Evolutionary conservation across 2,888 invertebrate genomes (phyloP).

Genomic region (Ormyrus nitidulus): DNA sequence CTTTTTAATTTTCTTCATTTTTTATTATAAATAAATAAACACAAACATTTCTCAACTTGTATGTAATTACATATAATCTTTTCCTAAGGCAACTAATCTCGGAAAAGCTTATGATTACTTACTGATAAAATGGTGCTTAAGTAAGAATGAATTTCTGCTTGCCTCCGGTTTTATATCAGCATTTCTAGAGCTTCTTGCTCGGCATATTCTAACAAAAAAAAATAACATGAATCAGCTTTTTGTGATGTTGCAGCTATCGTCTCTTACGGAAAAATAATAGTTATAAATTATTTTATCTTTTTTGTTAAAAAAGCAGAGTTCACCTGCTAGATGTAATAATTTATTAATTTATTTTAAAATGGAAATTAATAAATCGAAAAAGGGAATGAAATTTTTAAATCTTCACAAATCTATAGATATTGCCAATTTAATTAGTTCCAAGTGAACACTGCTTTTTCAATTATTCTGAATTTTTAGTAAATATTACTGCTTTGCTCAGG

Average conservation of each 20-base stretch:
- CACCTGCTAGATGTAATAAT: constrained; percentile 12
- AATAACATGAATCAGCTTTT: constrained; percentile 61
- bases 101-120: constrained; percentile 53
- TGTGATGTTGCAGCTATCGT: constrained; percentile 60
- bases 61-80: constrained; percentile 37
- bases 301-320: constrained; percentile 44
- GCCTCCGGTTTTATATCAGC: constrained; percentile 53
- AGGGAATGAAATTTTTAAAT: background rate
- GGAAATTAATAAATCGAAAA: no score
- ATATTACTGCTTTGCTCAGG: constrained; percentile 68
- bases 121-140: constrained; percentile 61
- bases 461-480: constrained; percentile 63
- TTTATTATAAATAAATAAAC: background rate
- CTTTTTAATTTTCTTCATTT: background rate
- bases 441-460: constrained; percentile 50
- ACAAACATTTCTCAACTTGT: background rate
- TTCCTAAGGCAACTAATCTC: constrained; percentile 43
- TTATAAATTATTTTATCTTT: constrained; percentile 43
- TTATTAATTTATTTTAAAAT: no score
- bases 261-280: constrained; percentile 57
- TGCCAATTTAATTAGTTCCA: constrained; percentile 3
- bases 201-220: constrained; percentile 53
- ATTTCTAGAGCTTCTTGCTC: constrained; percentile 41
- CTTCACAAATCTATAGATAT: background rate
- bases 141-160: constrained; percentile 58